These are phyloP conservation scores for Crotalus viridis DNA, from an alignment of 2,113 vertebrate species.

Conservation along the genomic window DNA sequence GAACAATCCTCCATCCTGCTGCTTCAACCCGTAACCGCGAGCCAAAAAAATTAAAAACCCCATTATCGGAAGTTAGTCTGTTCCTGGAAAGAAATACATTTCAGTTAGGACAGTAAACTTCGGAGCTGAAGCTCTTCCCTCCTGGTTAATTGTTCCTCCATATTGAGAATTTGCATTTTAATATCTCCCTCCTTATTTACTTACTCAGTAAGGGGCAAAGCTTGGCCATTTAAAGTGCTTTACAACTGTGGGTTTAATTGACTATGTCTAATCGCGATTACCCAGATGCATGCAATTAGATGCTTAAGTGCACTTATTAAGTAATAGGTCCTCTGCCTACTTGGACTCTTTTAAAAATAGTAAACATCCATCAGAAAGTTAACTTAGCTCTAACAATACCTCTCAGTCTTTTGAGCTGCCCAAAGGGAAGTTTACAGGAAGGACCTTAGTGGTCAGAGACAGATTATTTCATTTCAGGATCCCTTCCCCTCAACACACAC, in stretches of 20 bases:
- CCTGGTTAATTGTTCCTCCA: conserved; percentile 33
- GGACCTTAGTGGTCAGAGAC: neutral
- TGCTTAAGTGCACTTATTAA: conserved; percentile 32
- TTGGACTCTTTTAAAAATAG: conserved; percentile 14
- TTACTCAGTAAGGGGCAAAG: conserved; percentile 40
- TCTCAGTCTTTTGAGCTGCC: neutral
- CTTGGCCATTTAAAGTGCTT: conserved; percentile 46
- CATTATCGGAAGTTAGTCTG: conserved; percentile 1
- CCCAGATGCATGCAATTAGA: conserved; percentile 46
- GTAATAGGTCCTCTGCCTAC: conserved; percentile 37
- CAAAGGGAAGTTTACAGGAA: neutral
- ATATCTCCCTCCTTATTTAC: conserved; percentile 59
- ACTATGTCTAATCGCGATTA: conserved; percentile 41
- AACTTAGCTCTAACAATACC: conserved; percentile 12
- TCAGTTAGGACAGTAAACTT: conserved; percentile 33
- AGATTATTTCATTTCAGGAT: neutral
- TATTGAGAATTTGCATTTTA: conserved; percentile 55
- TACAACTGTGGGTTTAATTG: conserved; percentile 50
- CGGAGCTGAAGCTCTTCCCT: conserved; percentile 25
- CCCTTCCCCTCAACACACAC: neutral
- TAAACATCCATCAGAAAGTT: conserved; percentile 42
- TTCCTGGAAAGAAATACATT: conserved; percentile 29
- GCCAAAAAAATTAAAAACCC: conserved; percentile 16
- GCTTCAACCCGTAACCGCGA: conserved; percentile 37
- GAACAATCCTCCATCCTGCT: neutral